Percentiles rank a stretch among this genome's conserved stretches.
phyloP scores from a whole-genome alignment of 2,888 invertebrate species.

The Eurytoma adleriae region DNA sequence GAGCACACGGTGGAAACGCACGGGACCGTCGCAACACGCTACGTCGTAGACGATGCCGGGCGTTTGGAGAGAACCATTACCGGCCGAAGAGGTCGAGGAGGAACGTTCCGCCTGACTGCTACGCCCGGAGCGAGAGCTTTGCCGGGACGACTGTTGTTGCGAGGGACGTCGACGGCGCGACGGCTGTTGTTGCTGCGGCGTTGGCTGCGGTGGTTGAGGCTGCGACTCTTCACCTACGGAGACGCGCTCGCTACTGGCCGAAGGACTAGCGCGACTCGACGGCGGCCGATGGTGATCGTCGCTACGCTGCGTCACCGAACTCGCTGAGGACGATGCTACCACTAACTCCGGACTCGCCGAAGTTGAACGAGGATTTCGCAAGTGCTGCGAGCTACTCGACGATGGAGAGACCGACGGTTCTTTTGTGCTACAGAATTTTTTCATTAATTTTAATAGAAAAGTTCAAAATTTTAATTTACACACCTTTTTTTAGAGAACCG shows the following conservation, averaged over 20 bases:
- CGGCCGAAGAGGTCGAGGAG: constrained; percentile 1
- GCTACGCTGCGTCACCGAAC: constrained; percentile 23
- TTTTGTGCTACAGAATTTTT: constrained; percentile 19
- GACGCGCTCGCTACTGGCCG: constrained; percentile 60
- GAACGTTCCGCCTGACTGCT: constrained; percentile 24
- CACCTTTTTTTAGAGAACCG: not conserved
- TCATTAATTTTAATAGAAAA: not conserved
- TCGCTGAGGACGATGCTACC: constrained; percentile 58
- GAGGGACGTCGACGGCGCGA: constrained; percentile 6
- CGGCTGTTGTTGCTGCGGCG: constrained; percentile 18
- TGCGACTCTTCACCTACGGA: constrained; percentile 56
- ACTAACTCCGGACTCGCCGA: constrained; percentile 55
- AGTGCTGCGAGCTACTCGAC: constrained; percentile 36
- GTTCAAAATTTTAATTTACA: not conserved
- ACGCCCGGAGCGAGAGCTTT: constrained; percentile 32
- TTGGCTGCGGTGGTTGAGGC: constrained; percentile 31
- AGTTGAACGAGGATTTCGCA: constrained; percentile 25
- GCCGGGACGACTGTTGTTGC: constrained; percentile 6
- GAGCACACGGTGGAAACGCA: constrained; percentile 89
- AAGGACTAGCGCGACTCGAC: constrained; percentile 50
- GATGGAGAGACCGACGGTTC: constrained; percentile 52
- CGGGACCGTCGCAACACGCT: constrained; percentile 95
- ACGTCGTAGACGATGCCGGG: constrained; percentile 84
- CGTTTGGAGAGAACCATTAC: not conserved
- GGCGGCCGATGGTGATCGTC: not conserved